Conservation (phyloP, 2,113 vertebrate species). For the Perccottus glenii region DNA sequence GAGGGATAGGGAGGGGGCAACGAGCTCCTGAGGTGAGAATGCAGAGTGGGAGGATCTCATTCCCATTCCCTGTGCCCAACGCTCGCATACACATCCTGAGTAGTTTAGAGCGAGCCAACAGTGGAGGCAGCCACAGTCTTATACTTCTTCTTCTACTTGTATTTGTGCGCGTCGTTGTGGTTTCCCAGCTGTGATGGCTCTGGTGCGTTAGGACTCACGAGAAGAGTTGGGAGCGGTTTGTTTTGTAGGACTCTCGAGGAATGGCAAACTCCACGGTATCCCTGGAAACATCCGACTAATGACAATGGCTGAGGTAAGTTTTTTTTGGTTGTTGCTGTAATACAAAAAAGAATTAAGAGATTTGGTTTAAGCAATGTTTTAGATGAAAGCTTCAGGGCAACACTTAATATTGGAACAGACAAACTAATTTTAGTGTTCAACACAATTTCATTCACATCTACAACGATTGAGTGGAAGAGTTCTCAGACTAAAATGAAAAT, state of each 20-base stretch:
- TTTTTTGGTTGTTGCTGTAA: background rate
- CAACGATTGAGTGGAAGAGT: too few species aligned
- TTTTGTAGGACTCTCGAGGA: constrained; percentile 85
- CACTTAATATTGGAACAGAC: too few species aligned
- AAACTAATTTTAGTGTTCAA: too few species aligned
- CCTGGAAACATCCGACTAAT: constrained; percentile 82
- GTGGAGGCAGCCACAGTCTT: constrained; percentile 13
- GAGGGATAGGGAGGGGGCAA: constrained; percentile 73
- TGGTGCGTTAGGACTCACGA: constrained; percentile 83
- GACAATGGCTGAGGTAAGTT: constrained; percentile 96
- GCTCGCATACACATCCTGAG: constrained; percentile 83
- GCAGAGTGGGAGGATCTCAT: constrained; percentile 89
- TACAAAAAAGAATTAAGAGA: too few species aligned
- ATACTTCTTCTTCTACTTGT: background rate
- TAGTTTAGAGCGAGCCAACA: constrained; percentile 83
- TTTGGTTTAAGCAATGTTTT: too few species aligned
- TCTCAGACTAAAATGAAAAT: too few species aligned
- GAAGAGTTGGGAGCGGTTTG: constrained; percentile 84
- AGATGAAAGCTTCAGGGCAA: too few species aligned
- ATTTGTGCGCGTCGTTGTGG: constrained; percentile 9
- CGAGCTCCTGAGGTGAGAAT: constrained; percentile 86
- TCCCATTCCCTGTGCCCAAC: constrained; percentile 88
- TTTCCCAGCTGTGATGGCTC: constrained; percentile 79
- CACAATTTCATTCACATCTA: too few species aligned
- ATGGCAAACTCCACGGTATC: constrained; percentile 86